These are phyloP conservation scores for Formica aserva DNA, from an alignment of 2,888 invertebrate genomes.

Conservation along the genomic window DNA sequence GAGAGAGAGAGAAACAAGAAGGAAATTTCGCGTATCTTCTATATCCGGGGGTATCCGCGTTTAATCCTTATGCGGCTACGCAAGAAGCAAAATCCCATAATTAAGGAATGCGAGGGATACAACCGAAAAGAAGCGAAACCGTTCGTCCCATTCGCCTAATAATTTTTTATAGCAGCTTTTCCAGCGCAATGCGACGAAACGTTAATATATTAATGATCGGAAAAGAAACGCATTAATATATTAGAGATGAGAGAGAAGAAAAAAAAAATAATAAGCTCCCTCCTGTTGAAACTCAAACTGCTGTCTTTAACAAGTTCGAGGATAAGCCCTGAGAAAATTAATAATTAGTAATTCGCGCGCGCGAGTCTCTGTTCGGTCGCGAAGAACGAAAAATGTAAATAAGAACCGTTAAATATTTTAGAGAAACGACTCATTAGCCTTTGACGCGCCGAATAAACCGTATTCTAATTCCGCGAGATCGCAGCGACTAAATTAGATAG, in stretches of 20 bases:
- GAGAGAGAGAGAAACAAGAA: conserved; percentile 54
- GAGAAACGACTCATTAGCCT: conserved; percentile 53
- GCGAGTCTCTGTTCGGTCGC: neutral
- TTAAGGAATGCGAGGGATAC: conserved; percentile 62
- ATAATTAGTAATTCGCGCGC: conserved; percentile 38
- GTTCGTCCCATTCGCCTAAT: conserved; percentile 61
- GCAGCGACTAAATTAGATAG: conserved; percentile 36
- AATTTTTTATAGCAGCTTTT: conserved; percentile 54
- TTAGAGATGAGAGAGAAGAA: neutral
- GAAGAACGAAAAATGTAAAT: conserved; percentile 48
- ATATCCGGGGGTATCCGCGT: conserved; percentile 69
- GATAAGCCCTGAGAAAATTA: conserved; percentile 44
- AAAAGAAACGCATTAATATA: neutral
- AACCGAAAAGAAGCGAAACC: conserved; percentile 22
- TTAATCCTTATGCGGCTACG: conserved; percentile 72
- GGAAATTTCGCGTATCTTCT: conserved; percentile 77
- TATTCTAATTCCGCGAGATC: conserved; percentile 50
- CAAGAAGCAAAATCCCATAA: conserved; percentile 70
- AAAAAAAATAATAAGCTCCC: neutral
- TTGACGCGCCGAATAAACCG: conserved; percentile 45
- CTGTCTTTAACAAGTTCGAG: conserved; percentile 43
- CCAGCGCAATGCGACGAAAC: neutral
- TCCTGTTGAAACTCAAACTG: neutral
- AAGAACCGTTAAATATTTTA: conserved; percentile 47
- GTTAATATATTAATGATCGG: neutral